Evolutionary conservation across 2,113 vertebrate genomes (phyloP).

Genomic region (Ictalurus punctatus): DNA sequence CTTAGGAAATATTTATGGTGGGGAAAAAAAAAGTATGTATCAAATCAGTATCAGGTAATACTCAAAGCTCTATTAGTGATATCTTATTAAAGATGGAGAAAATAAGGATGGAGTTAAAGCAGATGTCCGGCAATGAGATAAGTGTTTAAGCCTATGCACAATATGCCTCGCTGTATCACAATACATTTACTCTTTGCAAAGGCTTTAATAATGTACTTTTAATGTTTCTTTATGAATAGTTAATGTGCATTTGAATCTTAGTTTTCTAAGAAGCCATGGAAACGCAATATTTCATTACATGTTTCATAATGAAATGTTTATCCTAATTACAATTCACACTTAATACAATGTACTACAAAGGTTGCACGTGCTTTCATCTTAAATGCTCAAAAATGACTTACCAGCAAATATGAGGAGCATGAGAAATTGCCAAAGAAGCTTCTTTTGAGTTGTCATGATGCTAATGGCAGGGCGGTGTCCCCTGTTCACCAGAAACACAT

Average conservation of each 20-base stretch:
- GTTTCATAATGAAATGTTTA: background rate
- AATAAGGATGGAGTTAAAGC: background rate
- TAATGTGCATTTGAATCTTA: background rate
- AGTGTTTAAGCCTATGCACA: background rate
- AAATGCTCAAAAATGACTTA: conserved; percentile 60
- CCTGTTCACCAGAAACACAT: conserved; percentile 34
- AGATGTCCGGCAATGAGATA: background rate
- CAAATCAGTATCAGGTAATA: background rate
- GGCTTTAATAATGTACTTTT: background rate
- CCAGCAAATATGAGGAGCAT: conserved; percentile 63
- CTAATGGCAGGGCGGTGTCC: conserved; percentile 44
- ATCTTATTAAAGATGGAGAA: background rate
- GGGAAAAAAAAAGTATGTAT: background rate
- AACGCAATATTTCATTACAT: background rate
- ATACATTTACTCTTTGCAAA: background rate
- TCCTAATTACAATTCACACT: background rate
- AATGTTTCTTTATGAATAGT: background rate
- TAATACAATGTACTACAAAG: background rate
- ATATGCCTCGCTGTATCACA: background rate
- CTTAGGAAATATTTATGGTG: background rate
- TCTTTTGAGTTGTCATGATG: conserved; percentile 65
- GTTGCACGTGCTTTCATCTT: background rate
- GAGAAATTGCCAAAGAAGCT: conserved; percentile 57
- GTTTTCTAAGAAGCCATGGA: background rate
- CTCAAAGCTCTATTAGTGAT: background rate